Evolutionary conservation across 2,113 vertebrate species (phyloP).

Genomic region (Lophius piscatorius): DNA sequence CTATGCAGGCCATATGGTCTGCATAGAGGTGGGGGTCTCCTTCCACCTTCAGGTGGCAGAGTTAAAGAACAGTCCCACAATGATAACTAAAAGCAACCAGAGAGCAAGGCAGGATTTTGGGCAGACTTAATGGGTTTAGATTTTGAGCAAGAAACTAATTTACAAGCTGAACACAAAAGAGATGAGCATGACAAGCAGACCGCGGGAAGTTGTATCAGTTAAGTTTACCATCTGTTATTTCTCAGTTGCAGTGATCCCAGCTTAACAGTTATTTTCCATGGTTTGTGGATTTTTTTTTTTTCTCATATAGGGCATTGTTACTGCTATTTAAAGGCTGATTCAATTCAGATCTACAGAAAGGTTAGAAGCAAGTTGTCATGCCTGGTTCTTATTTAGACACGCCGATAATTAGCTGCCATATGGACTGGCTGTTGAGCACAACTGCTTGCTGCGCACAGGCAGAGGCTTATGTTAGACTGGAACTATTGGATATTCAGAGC

Average conservation of each 20-base stretch:
- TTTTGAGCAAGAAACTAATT: too few relatives aligned
- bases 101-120: background rate
- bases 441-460: too few relatives aligned
- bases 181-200: conserved; percentile 3
- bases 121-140: conserved; percentile 14
- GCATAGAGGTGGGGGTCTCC: conserved; percentile 4
- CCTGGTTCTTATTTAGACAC: too few relatives aligned
- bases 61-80: conserved; percentile 24
- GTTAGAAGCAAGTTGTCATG: conserved; percentile 47
- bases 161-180: background rate
- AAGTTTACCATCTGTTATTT: conserved; percentile 21
- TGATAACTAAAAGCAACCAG: conserved; percentile 21
- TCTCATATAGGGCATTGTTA: conserved; percentile 44
- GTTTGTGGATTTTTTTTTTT: conserved; percentile 57
- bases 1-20: background rate
- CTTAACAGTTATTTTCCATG: conserved; percentile 40
- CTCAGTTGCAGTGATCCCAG: conserved; percentile 36
- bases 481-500: too few relatives aligned
- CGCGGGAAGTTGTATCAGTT: conserved; percentile 11
- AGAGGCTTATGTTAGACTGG: too few relatives aligned
- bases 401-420: too few relatives aligned
- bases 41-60: conserved; percentile 47
- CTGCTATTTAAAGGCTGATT: conserved; percentile 54
- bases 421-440: too few relatives aligned
- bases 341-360: conserved; percentile 55